phyloP scores from a whole-genome alignment of 1,140 invertebrate genomes.

The Carposina sasakii region DNA sequence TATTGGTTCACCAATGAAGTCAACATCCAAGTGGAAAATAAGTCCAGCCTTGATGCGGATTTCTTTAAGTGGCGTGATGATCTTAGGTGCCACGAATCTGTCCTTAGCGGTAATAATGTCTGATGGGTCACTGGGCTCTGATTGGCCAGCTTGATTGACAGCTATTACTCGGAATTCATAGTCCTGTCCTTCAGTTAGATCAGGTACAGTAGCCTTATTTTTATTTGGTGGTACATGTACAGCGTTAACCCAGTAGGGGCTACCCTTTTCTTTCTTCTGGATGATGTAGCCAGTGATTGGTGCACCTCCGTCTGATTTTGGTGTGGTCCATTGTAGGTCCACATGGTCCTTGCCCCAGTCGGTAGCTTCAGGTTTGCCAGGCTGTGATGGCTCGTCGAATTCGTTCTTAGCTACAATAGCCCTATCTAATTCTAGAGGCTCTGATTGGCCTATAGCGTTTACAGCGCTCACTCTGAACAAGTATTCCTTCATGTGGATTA shows the following conservation, averaged over 20 bases:
- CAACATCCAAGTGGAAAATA: constrained; percentile 92
- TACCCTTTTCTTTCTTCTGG: constrained; percentile 96
- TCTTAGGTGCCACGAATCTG: constrained; percentile 91
- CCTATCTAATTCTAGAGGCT: constrained; percentile 87
- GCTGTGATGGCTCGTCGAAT: constrained; percentile 93
- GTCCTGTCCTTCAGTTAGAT: constrained; percentile 93
- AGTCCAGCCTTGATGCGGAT: constrained; percentile 93
- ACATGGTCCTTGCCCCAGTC: constrained; percentile 97
- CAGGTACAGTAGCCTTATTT: constrained; percentile 86
- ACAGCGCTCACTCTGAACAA: constrained; percentile 93
- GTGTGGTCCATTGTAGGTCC: constrained; percentile 90
- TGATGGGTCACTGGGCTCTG: constrained; percentile 95
- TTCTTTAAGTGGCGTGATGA: constrained; percentile 90
- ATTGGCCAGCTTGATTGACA: constrained; percentile 95
- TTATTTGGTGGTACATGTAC: constrained; percentile 86
- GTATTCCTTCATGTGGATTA: constrained; percentile 96
- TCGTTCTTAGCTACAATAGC: constrained; percentile 95
- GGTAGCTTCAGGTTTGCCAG: constrained; percentile 89
- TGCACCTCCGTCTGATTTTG: constrained; percentile 91
- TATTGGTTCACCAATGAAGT: constrained; percentile 92
- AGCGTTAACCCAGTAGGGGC: constrained; percentile 91
- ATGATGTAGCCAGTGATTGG: constrained; percentile 95
- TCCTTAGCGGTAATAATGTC: constrained; percentile 90
- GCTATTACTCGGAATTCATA: constrained; percentile 98
- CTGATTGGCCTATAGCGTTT: constrained; percentile 96